Evolutionary conservation across 2,888 invertebrate species (phyloP).

Genomic region (Julus scanicus): DNA sequence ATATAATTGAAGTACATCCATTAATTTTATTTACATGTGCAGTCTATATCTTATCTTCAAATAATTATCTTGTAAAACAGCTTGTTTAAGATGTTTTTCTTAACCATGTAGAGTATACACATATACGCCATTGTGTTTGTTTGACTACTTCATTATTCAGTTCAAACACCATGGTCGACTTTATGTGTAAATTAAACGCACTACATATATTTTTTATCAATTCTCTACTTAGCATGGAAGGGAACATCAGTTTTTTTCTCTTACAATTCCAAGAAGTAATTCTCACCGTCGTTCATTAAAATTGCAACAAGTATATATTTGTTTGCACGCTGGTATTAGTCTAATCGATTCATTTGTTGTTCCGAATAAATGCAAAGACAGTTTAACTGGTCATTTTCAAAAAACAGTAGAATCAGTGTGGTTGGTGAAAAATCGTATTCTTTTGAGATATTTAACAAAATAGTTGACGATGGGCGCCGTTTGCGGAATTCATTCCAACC

Average conservation of each 20-base stretch:
- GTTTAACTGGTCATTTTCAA: not conserved
- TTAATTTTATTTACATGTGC: too few species aligned
- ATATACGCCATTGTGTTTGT: not conserved
- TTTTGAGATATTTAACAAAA: not conserved
- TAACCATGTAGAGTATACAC: too few species aligned
- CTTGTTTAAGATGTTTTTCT: too few species aligned
- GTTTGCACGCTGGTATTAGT: not conserved
- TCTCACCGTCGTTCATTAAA: not conserved
- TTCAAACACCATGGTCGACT: not conserved
- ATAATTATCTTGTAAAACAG: too few species aligned
- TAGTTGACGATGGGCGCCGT: not conserved
- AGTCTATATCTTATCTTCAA: too few species aligned
- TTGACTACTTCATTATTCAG: not conserved
- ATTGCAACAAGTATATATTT: not conserved
- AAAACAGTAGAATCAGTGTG: not conserved
- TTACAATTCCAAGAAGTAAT: not conserved
- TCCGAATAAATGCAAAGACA: not conserved
- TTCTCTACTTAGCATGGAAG: not conserved
- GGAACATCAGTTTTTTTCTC: not conserved
- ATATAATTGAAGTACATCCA: too few species aligned
- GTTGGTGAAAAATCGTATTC: not conserved
- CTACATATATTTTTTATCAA: slow-evolving; percentile 9
- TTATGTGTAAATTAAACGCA: not conserved
- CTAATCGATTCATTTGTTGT: not conserved
- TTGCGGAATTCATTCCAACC: not conserved